Percentiles rank a stretch among this genome's conserved stretches.
phyloP scores from a whole-genome alignment of 2,113 vertebrate species.

The Hystrix cristata region DNA sequence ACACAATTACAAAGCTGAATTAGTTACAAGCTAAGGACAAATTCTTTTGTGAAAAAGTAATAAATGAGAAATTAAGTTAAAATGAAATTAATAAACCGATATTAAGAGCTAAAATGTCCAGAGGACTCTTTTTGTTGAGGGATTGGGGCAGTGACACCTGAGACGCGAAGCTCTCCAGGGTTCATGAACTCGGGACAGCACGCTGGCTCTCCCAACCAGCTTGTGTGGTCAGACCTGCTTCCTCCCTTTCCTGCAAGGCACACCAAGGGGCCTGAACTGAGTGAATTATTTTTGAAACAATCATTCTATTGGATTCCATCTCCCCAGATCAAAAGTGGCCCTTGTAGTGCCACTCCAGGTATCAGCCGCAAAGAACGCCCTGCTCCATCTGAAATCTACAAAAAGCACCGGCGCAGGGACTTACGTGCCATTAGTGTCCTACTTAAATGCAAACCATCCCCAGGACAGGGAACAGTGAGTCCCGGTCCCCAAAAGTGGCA shows the following conservation, averaged over 20 bases:
- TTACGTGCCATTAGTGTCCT: neutral
- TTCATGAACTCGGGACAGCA: neutral
- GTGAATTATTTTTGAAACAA: neutral
- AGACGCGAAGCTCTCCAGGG: neutral
- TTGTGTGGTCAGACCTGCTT: neutral
- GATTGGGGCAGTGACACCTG: neutral
- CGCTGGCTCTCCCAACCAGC: neutral
- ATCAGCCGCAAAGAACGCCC: neutral
- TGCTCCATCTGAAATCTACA: neutral
- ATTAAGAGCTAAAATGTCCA: neutral
- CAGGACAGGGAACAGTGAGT: neutral
- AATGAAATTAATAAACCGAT: neutral
- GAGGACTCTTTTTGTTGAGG: neutral
- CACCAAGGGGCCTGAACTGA: neutral
- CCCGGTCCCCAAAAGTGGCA: neutral
- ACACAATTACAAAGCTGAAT: neutral
- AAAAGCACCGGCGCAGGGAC: neutral
- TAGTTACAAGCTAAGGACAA: slow-evolving; percentile 10
- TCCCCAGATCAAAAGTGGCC: neutral
- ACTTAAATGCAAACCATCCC: neutral
- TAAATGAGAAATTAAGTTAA: slow-evolving; percentile 26
- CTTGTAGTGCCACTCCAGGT: neutral
- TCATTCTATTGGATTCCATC: neutral
- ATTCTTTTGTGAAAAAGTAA: neutral
- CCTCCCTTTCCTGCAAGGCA: neutral